Conservation (phyloP, 2,113 vertebrate species). For the Percina caprodes region DNA sequence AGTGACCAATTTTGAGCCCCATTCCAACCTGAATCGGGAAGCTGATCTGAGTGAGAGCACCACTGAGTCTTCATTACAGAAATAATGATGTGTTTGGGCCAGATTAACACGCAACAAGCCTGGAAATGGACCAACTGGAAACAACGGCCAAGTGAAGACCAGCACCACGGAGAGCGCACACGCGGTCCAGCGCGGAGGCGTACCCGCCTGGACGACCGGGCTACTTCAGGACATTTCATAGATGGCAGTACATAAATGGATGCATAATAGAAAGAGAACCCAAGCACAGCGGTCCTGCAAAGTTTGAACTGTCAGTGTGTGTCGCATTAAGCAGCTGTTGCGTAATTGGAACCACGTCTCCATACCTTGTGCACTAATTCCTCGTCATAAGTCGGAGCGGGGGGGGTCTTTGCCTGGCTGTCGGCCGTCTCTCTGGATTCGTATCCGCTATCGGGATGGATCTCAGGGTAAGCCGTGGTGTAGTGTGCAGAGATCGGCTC, state of each 20-base stretch:
- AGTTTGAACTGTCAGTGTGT: background rate
- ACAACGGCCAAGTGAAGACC: slow-evolving; percentile 26
- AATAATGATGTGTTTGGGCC: background rate
- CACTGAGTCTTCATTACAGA: background rate
- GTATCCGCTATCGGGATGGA: slow-evolving; percentile 73
- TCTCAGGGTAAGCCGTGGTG: slow-evolving; percentile 75
- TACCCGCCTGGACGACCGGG: background rate
- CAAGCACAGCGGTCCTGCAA: too few relatives aligned
- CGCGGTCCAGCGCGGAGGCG: background rate
- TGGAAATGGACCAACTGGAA: slow-evolving; percentile 8
- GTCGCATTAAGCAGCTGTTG: background rate
- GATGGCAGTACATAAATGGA: background rate
- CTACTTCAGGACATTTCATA: too few relatives aligned
- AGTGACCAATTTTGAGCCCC: background rate
- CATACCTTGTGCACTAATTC: slow-evolving; percentile 86
- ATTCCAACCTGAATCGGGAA: background rate
- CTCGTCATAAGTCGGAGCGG: slow-evolving; percentile 78
- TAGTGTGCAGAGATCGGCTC: slow-evolving; percentile 76
- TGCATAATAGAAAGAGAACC: too few relatives aligned
- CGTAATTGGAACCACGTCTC: background rate
- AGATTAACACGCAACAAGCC: background rate
- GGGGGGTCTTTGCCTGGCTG: slow-evolving; percentile 47
- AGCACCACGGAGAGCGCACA: slow-evolving; percentile 60
- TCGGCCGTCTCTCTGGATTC: slow-evolving; percentile 65
- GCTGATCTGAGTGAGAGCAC: background rate